phyloP scores from a whole-genome alignment of 2,797 vertebrate species.

The Prunella strophiata region DNA sequence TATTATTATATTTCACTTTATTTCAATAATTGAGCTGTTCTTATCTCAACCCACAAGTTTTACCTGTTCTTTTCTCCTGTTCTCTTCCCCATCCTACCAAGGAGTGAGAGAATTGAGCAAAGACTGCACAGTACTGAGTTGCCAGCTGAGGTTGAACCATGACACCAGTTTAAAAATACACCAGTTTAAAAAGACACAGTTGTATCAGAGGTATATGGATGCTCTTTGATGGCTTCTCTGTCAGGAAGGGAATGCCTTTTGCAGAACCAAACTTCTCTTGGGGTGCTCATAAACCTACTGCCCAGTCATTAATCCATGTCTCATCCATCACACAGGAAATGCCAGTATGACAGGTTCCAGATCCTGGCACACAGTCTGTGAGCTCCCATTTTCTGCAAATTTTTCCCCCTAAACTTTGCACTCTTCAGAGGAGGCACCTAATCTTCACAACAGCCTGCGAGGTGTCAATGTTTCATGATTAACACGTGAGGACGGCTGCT shows the following conservation, averaged over 20 bases:
- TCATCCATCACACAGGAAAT: neutral
- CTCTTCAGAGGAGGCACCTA: neutral
- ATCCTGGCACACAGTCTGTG: neutral
- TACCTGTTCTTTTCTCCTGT: neutral
- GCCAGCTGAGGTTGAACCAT: neutral
- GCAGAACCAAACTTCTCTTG: neutral
- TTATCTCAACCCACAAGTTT: neutral
- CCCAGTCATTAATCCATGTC: rapidly evolving
- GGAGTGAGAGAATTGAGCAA: neutral
- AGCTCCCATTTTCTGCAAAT: neutral
- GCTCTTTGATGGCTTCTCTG: neutral
- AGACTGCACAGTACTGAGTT: no score
- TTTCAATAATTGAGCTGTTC: neutral
- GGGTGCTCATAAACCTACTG: neutral
- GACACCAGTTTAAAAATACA: neutral
- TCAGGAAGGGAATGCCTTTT: neutral
- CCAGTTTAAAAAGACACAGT: neutral
- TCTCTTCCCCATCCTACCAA: neutral
- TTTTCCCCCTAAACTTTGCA: neutral
- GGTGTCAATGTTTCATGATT: rapidly evolving
- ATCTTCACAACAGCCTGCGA: neutral
- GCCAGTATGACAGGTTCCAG: neutral
- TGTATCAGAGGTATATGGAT: rapidly evolving
- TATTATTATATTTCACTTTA: neutral
- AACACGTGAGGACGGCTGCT: neutral